phyloP scores from a whole-genome alignment of 2,113 vertebrate genomes.

The Hydrochoerus hydrochaeris region DNA sequence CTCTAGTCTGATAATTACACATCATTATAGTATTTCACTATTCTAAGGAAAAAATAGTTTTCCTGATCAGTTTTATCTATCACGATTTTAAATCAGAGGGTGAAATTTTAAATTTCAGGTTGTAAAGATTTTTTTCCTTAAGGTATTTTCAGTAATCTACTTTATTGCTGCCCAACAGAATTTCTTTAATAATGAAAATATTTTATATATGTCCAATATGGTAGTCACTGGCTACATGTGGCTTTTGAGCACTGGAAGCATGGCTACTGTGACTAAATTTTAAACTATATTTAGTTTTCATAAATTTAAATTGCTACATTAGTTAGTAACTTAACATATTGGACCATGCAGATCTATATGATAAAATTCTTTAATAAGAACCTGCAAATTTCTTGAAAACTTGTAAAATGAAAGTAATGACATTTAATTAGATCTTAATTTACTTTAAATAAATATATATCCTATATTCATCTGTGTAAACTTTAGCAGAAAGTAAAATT shows the following conservation, averaged over 20 bases:
- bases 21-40: neutral
- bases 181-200: neutral
- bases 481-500: slow-evolving; percentile 34
- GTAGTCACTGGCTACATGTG: neutral
- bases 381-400: neutral
- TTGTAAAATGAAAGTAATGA: slow-evolving; percentile 22
- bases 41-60: neutral
- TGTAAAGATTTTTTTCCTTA: slow-evolving; percentile 22
- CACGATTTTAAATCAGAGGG: neutral
- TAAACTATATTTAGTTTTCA: slow-evolving; percentile 11
- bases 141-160: slow-evolving; percentile 20
- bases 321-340: neutral
- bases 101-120: neutral
- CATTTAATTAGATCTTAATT: slow-evolving; percentile 29
- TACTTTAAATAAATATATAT: neutral
- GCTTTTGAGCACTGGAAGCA: neutral
- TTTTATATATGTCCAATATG: neutral
- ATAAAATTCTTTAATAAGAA: slow-evolving; percentile 23
- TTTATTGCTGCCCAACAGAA: neutral
- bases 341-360: neutral
- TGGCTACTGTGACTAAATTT: neutral
- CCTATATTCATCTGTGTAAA: neutral
- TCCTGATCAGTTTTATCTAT: neutral
- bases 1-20: neutral
- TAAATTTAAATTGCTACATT: neutral